phyloP scores from a whole-genome alignment of 2,113 vertebrate species.

The Tringa solitaria region DNA sequence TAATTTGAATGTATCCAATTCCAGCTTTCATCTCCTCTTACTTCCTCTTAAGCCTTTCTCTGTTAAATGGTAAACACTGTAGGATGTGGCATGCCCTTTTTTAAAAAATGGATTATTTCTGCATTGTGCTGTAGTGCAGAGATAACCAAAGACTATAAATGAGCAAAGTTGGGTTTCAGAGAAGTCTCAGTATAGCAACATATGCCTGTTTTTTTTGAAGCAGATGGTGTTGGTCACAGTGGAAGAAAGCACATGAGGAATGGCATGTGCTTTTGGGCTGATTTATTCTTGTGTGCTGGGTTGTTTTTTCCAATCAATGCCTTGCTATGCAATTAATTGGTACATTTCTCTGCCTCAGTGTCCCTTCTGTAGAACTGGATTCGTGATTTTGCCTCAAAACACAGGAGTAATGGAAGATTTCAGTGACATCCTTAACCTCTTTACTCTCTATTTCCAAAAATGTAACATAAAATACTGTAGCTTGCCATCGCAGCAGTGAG shows the following conservation, averaged over 20 bases:
- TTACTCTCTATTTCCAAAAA: background rate
- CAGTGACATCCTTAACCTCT: background rate
- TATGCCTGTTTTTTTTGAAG: background rate
- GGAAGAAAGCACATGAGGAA: background rate
- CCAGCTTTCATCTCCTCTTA: background rate
- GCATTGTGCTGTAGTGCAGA: background rate
- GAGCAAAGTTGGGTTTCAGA: background rate
- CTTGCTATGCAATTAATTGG: background rate
- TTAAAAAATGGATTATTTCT: background rate
- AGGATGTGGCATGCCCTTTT: background rate
- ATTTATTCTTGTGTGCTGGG: background rate
- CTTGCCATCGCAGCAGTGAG: background rate
- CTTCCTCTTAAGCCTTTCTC: background rate
- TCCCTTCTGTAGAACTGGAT: background rate
- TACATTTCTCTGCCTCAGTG: background rate
- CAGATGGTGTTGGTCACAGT: constrained; percentile 3
- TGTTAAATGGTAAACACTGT: background rate
- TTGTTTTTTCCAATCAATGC: background rate
- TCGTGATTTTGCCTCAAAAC: background rate
- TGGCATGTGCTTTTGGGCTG: background rate
- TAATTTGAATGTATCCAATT: background rate
- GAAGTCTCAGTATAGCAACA: background rate
- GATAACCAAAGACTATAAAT: background rate
- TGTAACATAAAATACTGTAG: background rate
- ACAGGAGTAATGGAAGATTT: background rate